Conservation (phyloP, 1,140 invertebrate genomes). For the Pollicipes pollicipes region DNA sequence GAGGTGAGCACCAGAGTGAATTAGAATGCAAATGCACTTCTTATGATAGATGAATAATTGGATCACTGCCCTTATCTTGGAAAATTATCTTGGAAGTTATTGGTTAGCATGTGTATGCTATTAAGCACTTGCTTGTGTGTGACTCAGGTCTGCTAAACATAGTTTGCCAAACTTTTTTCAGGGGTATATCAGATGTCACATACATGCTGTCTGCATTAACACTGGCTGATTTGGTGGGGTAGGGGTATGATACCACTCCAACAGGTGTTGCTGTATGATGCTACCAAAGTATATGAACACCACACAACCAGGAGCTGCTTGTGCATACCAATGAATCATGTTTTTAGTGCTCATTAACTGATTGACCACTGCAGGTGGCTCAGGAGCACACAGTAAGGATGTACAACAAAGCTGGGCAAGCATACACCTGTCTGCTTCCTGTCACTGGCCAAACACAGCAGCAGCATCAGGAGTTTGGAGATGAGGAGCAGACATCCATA, state of each 20-base stretch:
- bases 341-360: too few relatives aligned
- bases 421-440: background rate
- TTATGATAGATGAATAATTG: too few relatives aligned
- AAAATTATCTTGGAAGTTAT: background rate
- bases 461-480: background rate
- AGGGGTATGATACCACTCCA: conserved; percentile 18
- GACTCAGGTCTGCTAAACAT: too few relatives aligned
- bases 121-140: too few relatives aligned
- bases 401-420: background rate
- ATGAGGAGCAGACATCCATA: too few relatives aligned
- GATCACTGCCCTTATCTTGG: conserved; percentile 2
- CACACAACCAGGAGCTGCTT: background rate
- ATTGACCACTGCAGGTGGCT: background rate
- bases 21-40: background rate
- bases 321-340: conserved; percentile 21
- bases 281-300: conserved; percentile 24
- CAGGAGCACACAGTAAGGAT: background rate
- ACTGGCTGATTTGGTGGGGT: conserved; percentile 4
- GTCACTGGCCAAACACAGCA: background rate
- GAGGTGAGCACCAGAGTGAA: conserved; percentile 21
- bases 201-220: too few relatives aligned
- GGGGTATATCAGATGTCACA: too few relatives aligned
- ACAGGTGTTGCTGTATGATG: conserved; percentile 22
- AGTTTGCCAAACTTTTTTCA: too few relatives aligned
- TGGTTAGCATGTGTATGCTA: conserved; percentile 2